Evolutionary conservation across 2,797 vertebrate genomes (phyloP), one percentile per base, ranked within the genome.

Genomic region (Pachyuromys duprasi): DNA sequence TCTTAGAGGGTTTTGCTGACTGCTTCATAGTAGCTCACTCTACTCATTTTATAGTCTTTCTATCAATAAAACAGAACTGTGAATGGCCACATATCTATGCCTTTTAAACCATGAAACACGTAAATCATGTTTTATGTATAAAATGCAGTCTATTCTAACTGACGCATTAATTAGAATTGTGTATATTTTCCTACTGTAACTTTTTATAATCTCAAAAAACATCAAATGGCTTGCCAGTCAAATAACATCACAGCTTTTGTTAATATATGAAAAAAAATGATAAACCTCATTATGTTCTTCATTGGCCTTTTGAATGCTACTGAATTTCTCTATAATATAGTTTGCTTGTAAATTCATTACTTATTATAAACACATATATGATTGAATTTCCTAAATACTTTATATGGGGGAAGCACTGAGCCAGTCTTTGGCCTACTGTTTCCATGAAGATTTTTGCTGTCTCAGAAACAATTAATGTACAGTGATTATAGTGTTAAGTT

Each of bases 381-480:
- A 90, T 55, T 93, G 86, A 74, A 94, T 76, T 87, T 94, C 42
- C 36, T 57, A 82, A 90, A 70, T 24, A 74, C 81, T 80, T 95
- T 33, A 33, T 63, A 69, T 1, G 72, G 92, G 28, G 90, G 57
- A 90, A 96, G 83, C 57, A 88, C n/a, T 63, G 86, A 91, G 69
- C 8, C 53, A 89, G 26, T 63, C 57, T 70, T 88, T 62, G 36
- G 17, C 42, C 60, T 96, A 8, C 8, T 80, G 69, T 67, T 92
- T 94, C 75, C 45, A 49, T 84, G 91, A 97, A 53, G 81, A 89
- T 82, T 94, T 90, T 65, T 55, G 18, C 94, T 91, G 82, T 79
- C 72, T 96, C 91, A 86, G 84, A 93, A 90, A 86, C 72, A 69
- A 95, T 92, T 96, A 89, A 72, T 92, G 65, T 1, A 65, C 39